Conservation (phyloP, 2,888 invertebrate species). For the Byasa hedistus region DNA sequence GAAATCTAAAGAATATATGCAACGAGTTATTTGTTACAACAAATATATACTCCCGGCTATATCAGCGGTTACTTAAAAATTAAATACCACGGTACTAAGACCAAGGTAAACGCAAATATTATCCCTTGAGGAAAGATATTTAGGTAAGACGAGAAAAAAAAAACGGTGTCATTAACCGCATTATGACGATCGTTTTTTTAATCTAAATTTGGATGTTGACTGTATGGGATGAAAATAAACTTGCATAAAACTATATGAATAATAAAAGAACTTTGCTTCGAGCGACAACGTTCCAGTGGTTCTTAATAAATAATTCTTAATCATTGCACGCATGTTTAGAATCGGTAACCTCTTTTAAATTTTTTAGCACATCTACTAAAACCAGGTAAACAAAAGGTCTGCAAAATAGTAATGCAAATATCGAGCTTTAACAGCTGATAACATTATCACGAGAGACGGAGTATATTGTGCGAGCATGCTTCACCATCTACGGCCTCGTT, state of each 20-base stretch:
- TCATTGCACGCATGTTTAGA: background rate
- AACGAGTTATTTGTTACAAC: no score
- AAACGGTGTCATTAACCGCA: conserved; percentile 8
- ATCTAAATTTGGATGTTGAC: conserved; percentile 2
- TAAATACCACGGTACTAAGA: background rate
- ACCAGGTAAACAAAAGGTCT: conserved; percentile 17
- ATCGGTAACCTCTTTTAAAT: no score
- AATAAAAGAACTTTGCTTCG: background rate
- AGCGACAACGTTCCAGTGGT: background rate
- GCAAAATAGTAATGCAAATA: conserved; percentile 15
- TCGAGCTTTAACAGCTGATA: conserved; percentile 7
- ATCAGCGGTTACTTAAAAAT: background rate
- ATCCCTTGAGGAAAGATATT: background rate
- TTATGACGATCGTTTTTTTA: background rate
- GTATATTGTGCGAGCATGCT: no score
- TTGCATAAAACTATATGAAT: background rate
- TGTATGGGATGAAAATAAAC: conserved; percentile 1
- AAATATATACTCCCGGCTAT: no score
- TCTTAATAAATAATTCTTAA: no score
- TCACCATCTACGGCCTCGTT: no score
- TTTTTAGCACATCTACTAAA: background rate
- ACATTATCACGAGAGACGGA: conserved; percentile 28
- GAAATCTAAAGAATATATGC: no score
- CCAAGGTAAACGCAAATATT: background rate
- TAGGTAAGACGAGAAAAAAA: background rate